Percentiles rank a stretch among this genome's conserved stretches.
Conservation (phyloP, 2,113 vertebrate species). For the Sturnus vulgaris region DNA sequence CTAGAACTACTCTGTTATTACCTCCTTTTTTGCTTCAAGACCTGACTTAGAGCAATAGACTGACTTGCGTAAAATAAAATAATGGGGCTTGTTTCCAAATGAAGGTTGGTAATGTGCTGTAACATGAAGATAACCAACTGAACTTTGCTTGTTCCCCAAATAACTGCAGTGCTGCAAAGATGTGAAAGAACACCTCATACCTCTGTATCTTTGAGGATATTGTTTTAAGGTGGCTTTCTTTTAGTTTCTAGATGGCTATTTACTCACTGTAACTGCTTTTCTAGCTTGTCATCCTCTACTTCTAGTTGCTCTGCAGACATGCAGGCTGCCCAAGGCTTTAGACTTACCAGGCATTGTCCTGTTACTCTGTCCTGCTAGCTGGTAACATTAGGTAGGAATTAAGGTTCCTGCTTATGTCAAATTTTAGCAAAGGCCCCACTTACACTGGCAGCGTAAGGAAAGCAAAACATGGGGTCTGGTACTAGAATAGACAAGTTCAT, state of each 20-base stretch:
- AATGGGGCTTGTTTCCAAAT: background rate
- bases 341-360: background rate
- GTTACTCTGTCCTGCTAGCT: background rate
- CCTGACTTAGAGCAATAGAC: background rate
- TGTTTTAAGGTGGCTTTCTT: background rate
- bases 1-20: background rate
- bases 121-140: background rate
- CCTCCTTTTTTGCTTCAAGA: background rate
- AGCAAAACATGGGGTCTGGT: background rate
- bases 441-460: background rate
- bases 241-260: background rate
- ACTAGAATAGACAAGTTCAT: background rate
- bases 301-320: background rate
- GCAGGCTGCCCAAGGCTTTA: background rate
- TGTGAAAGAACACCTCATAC: background rate
- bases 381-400: background rate
- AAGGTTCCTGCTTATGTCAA: background rate
- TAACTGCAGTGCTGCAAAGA: background rate
- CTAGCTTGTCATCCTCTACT: background rate
- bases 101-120: background rate
- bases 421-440: background rate
- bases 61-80: background rate
- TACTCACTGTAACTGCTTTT: rapidly evolving
- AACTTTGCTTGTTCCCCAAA: background rate
- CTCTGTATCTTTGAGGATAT: background rate